Evolutionary conservation across 1,140 invertebrate species (phyloP), one percentile per base, ranked within the genome.

Genomic region (Tribolium castaneum): DNA sequence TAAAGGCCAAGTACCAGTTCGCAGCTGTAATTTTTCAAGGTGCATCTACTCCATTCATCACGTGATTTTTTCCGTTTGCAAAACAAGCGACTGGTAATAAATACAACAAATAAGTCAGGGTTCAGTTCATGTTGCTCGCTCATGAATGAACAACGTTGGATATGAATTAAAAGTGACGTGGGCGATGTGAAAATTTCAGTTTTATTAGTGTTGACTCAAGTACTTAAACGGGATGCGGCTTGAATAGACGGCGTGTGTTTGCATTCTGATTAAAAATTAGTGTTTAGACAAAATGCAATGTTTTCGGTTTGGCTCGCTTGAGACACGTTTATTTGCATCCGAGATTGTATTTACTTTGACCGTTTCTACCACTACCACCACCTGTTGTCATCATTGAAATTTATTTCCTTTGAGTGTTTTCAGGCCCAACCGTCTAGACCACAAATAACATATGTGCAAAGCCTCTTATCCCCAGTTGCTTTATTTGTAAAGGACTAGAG

Each of bases 171-270:
- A 66, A 6, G 10, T 30, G 10, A 35, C 25, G 59, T 66, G 30
- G 59, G 59, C 59, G 59, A 66, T 12, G 59, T 66, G 59, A 66
- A 66, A 66, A 66, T 66, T 62, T 62, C 56, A 62, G 12, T 62
- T 66, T 66, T 66, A 66, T 66, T 66, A 35, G 25, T 66, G 59
- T 66, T 66, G 59, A 66, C 59, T 66, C 30, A 10, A 66, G 4
- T 39, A 66, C 59, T 66, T 66, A 13, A 66, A 66, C 6, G 12
- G 12, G 22, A 66, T 35, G 59, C 10, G 30, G 59, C 25, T n/a
- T 66, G 59, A 22, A 45, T 30, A 30, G 52, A 56, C 52, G 52
- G 14, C 59, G 59, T 66, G 59, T 35, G 59, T 35, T 35, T 66
- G 59, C 59, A 66, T 66, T 39, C 22, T 25, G 1, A 62, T 62